Base-by-base conservation (phyloP, 2,797 vertebrate genomes). In the Chromis chromis region DNA sequence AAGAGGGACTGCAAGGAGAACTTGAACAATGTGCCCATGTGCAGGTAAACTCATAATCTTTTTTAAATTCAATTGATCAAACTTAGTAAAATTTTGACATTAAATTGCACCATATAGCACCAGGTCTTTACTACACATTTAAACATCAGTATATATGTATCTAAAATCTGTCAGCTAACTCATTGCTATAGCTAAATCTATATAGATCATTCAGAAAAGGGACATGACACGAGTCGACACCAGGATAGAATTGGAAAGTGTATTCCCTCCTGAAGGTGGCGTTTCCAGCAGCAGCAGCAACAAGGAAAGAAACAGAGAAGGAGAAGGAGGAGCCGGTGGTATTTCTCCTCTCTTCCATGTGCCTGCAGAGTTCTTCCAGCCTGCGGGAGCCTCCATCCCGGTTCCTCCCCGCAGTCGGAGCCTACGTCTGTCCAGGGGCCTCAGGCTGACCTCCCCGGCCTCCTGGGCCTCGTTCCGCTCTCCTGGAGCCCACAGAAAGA, bases 381-480 rank as follows among this genome's bases (percentile, higher is more conserved):
- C 97, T n/a, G 94, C 93, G 25, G 93, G 92, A 61, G 91, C 95
- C 16, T 84, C 93, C 49, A 93, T 95, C 74, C 96, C 95, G 0
- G 87, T 89, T 4, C 92, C 94, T 49, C 82, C 90, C 0, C 92
- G 90, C 72, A 90, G 92, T 71, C 91, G 89, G 49, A 94, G 92
- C 78, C 94, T 96, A 12, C 91, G 95, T 66, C 82, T 88, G 36
- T 70, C 92, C 0, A 82, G 95, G 64, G 79, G 93, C 44, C 92
- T 81, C 44, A 91, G 89, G 46, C 94, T 97, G 65, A 95, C 96
- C 60, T 95, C 98, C 53, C 97, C 97, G 79, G 96, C 96, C 58
- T 97, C 97, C 19, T 99, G 98, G 98, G 95, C 96, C 11, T 97
- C 96, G 6, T 93, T 98, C 58, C 94, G 95, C 65, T 97, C 97